These are phyloP conservation scores for Phyllostomus hastatus DNA, from an alignment of 2,113 vertebrate genomes.

Conservation along the genomic window DNA sequence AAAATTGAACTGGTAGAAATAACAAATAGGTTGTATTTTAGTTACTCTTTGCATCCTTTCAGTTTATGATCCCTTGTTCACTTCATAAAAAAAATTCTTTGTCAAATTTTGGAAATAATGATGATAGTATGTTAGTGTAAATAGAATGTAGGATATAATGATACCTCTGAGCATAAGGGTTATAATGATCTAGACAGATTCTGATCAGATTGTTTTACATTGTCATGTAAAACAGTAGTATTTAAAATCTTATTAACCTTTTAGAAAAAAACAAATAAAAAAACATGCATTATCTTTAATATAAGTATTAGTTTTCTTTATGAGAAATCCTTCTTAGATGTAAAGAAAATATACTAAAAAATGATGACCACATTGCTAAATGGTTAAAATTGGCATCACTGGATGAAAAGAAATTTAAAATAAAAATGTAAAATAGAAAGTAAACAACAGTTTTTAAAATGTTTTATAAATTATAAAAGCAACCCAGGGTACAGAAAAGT, in stretches of 20 bases:
- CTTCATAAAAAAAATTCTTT: neutral
- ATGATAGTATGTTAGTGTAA: neutral
- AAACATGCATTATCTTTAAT: neutral
- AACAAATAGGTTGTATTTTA: neutral
- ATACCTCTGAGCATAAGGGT: neutral
- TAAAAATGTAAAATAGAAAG: slow-evolving; percentile 36
- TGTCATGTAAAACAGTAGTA: neutral
- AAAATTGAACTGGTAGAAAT: neutral
- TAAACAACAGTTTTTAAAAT: neutral
- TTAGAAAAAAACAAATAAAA: slow-evolving; percentile 16
- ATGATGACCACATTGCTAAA: neutral
- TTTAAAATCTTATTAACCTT: slow-evolving; percentile 15
- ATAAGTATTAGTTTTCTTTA: neutral
- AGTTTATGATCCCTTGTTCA: neutral
- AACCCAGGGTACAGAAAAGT: neutral
- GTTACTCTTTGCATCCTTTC: neutral
- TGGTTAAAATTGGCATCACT: slow-evolving; percentile 19
- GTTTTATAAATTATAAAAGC: slow-evolving; percentile 37
- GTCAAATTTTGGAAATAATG: neutral
- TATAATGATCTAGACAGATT: neutral
- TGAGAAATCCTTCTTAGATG: neutral
- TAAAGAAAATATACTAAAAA: neutral
- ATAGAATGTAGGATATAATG: neutral
- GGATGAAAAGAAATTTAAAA: slow-evolving; percentile 45
- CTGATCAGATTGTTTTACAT: neutral